Percentiles rank a stretch among this genome's conserved stretches.
phyloP scores from a whole-genome alignment of 1,140 invertebrate genomes.

The Drosophila leontia region DNA sequence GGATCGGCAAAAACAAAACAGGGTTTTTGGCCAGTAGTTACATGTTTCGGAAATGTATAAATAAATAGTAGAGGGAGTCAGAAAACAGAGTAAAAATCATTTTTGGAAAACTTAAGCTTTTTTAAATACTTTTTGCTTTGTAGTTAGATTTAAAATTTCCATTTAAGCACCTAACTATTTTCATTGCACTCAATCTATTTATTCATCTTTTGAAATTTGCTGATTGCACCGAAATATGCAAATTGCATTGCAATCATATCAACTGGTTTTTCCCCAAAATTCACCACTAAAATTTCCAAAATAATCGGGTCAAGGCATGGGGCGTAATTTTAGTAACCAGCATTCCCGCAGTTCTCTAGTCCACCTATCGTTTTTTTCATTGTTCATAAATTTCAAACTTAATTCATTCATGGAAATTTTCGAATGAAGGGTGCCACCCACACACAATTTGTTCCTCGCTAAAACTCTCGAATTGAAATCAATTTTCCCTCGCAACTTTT shows the following conservation, averaged over 20 bases:
- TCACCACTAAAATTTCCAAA: not conserved
- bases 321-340: slow-evolving; percentile 1
- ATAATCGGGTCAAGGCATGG: slow-evolving; percentile 21
- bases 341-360: not conserved
- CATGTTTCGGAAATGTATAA: not conserved
- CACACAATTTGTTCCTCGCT: slow-evolving; percentile 11
- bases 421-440: not conserved
- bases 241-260: slow-evolving; percentile 35
- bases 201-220: slow-evolving; percentile 29
- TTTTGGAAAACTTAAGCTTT: not conserved
- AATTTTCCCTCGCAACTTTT: slow-evolving; percentile 56
- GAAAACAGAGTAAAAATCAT: not conserved
- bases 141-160: not conserved
- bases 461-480: slow-evolving; percentile 49
- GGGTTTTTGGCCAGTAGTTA: not conserved
- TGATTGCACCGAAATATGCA: slow-evolving; percentile 37
- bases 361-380: slow-evolving; percentile 23
- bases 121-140: not conserved
- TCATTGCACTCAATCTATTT: slow-evolving; percentile 24
- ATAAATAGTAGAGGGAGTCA: not conserved
- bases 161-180: not conserved
- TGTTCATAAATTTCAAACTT: slow-evolving; percentile 46
- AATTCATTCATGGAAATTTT: slow-evolving; percentile 46
- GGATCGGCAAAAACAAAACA: not conserved
- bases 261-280: not conserved